Conservation (phyloP, 2,113 vertebrate genomes). For the Oncorhynchus gorbuscha region DNA sequence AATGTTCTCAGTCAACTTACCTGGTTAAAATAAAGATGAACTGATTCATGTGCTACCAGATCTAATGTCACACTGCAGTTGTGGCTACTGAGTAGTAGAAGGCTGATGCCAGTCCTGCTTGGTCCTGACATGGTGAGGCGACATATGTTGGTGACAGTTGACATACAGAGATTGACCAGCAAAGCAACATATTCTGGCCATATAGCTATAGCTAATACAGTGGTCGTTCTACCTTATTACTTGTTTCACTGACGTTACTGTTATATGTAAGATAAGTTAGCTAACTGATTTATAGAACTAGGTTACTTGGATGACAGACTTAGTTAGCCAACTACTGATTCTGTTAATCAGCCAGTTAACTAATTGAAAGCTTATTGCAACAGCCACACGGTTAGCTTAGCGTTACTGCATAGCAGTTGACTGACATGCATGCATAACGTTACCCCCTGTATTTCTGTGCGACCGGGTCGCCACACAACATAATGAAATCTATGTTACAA, state of each 20-base stretch:
- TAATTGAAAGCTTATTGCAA: no score
- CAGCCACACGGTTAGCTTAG: background rate
- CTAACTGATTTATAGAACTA: background rate
- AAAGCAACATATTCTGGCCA: background rate
- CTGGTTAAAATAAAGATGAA: background rate
- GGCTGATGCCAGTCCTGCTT: background rate
- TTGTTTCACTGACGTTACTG: background rate
- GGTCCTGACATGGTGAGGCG: background rate
- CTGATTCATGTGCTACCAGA: no score
- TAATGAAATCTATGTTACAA: no score
- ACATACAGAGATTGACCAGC: conserved; percentile 6
- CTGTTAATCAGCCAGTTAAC: no score
- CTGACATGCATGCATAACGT: background rate
- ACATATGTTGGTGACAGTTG: conserved; percentile 50
- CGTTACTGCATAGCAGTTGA: conserved; percentile 55
- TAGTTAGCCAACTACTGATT: no score
- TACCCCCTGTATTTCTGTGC: background rate
- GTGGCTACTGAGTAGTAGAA: background rate
- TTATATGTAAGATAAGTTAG: background rate
- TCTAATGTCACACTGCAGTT: background rate
- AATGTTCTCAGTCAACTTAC: no score
- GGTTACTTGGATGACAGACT: background rate
- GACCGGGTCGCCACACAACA: background rate
- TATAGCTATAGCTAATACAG: background rate
- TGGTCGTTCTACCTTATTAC: background rate